These are phyloP conservation scores for Andrena trimmerana DNA, from an alignment of 2,888 invertebrate genomes.

Conservation along the genomic window DNA sequence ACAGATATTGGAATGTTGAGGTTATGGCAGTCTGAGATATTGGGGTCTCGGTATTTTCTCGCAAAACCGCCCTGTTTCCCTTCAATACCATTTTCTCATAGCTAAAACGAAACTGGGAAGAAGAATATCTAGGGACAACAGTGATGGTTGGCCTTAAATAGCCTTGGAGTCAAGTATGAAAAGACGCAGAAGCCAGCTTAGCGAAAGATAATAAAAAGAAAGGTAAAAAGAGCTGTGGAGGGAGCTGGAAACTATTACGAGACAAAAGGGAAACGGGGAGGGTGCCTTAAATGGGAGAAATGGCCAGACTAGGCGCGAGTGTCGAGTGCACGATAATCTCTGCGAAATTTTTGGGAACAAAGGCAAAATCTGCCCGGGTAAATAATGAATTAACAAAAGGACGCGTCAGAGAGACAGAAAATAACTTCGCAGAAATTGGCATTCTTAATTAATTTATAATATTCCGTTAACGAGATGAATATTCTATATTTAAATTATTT, in stretches of 20 bases:
- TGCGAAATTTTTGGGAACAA: slow-evolving; percentile 30
- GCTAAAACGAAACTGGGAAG: background rate
- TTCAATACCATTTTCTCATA: background rate
- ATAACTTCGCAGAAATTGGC: background rate
- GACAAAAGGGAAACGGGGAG: slow-evolving; percentile 14
- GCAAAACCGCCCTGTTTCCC: background rate
- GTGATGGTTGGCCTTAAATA: slow-evolving; percentile 9
- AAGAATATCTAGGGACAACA: slow-evolving; percentile 4
- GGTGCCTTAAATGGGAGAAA: slow-evolving; percentile 30
- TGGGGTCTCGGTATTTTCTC: background rate
- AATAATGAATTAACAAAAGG: slow-evolving; percentile 13
- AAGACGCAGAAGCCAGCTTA: slow-evolving; percentile 10
- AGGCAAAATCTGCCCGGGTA: background rate
- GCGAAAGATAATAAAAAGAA: slow-evolving; percentile 24
- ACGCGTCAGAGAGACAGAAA: background rate
- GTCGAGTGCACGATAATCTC: slow-evolving; percentile 26
- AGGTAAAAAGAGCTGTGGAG: slow-evolving; percentile 23
- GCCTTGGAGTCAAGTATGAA: slow-evolving; percentile 7
- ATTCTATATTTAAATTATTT: too few species aligned
- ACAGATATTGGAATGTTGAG: too few species aligned
- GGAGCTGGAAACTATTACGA: slow-evolving; percentile 25
- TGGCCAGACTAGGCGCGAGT: slow-evolving; percentile 22
- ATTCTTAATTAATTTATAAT: too few species aligned
- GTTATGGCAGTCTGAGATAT: too few species aligned
- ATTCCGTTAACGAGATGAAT: too few species aligned